Conservation (phyloP, 2,113 vertebrate genomes). For the Procavia capensis region DNA sequence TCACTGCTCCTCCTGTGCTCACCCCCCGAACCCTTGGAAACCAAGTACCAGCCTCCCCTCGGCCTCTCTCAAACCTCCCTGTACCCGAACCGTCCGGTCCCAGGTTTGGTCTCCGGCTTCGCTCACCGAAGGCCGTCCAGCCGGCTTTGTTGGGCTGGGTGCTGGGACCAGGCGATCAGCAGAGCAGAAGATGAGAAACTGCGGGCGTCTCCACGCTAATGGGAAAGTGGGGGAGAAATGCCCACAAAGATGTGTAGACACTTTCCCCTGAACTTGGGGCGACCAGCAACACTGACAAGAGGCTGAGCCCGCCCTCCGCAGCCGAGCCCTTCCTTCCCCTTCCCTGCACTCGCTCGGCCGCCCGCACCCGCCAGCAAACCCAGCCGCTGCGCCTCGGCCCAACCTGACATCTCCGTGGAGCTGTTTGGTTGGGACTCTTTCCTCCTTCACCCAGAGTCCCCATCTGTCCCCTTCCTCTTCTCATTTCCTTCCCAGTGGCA, state of each 20-base stretch:
- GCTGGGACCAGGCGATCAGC: background rate
- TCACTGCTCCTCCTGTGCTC: accelerated
- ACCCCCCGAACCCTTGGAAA: accelerated
- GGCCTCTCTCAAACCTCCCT: too few relatives aligned
- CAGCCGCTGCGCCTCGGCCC: background rate
- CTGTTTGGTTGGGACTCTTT: conserved; percentile 70
- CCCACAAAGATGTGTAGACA: background rate
- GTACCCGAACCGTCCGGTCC: accelerated
- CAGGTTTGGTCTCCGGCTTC: background rate
- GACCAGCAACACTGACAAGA: background rate
- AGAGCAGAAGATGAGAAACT: background rate
- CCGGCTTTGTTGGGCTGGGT: background rate
- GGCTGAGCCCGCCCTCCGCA: too few relatives aligned
- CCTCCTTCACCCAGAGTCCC: conserved; percentile 69
- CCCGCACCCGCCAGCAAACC: background rate
- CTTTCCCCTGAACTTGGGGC: background rate
- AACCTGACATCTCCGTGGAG: conserved; percentile 73
- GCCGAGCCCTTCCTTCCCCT: too few relatives aligned
- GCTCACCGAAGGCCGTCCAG: accelerated
- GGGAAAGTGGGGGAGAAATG: background rate
- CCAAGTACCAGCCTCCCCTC: too few relatives aligned
- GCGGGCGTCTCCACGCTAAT: background rate
- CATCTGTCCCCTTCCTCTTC: conserved; percentile 76
- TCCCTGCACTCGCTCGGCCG: too few relatives aligned
- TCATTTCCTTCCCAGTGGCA: conserved; percentile 87